Evolutionary conservation across 2,888 invertebrate species (phyloP), one percentile per base, ranked within the genome.

Genomic region (Tenthredo amoena): DNA sequence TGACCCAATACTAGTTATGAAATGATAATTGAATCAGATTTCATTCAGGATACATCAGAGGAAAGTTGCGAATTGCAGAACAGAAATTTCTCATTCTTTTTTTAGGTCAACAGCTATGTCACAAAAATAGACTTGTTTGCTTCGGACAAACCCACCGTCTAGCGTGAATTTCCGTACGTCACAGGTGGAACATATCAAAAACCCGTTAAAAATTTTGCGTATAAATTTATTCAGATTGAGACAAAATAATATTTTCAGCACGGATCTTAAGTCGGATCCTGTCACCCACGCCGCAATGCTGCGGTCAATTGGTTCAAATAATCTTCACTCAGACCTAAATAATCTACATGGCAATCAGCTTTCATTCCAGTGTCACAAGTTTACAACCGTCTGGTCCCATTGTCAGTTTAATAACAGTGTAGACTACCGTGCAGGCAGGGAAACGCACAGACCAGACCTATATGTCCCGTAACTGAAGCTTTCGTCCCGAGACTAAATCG

Each of bases 111-210:
- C 79, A 81, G 58, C 79, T 62, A 81, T 40, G 58, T 21, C 62
- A 37, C 58, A 81, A 62, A 81, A 62, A 81, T 62, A 81, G 26
- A 81, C 58, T 62, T 81, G 79, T 81, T 81, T 62, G 62, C 58
- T 81, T 58, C 40, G 58, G 37, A 62, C 62, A 62, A 37, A 37
- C 62, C 26, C 18, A n/a, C 31, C 58, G 79, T 62, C n/a, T 21
- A 58, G 37, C 10, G 21, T 18, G 40, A 81, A 31, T 58, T 79
- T 40, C 18, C n/a, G 18, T 21, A 81, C 62, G 31, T 55, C 55
- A 77, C 62, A 58, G 37, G 21, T 81, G 62, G 37, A 58, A 26
- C 79, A 10, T 21, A 81, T 21, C 15, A 12, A n/a, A 62, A 47
- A 15, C n/a, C 37, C 18, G 37, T 62, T 15, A 12, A 58, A 37